Evolutionary conservation across 2,113 vertebrate genomes (phyloP).

Genomic region (Pelecanoides urinatrix): DNA sequence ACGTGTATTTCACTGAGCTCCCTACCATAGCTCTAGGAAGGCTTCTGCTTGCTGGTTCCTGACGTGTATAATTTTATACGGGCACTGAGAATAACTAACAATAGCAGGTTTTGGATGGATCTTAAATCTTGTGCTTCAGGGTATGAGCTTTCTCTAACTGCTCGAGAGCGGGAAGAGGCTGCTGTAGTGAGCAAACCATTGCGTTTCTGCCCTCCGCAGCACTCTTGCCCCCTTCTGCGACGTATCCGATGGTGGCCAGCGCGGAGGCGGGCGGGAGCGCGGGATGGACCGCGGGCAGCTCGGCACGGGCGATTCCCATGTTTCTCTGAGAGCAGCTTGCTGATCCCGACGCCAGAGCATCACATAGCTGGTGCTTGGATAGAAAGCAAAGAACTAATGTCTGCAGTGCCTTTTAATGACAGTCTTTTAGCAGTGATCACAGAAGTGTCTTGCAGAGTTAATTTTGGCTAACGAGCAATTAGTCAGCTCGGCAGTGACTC

Average conservation of each 20-base stretch:
- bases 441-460: neutral
- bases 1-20: neutral
- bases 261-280: fast-evolving
- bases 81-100: neutral
- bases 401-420: neutral
- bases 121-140: neutral
- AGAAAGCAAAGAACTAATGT: neutral
- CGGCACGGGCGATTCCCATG: fast-evolving
- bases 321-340: neutral
- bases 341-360: neutral
- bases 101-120: neutral
- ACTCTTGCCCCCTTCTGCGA: neutral
- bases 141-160: neutral
- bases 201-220: neutral
- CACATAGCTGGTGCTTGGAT: neutral
- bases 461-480: slow-evolving; percentile 42
- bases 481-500: neutral
- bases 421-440: slow-evolving; percentile 3
- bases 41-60: neutral
- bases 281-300: neutral
- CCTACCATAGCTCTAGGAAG: neutral
- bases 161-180: neutral
- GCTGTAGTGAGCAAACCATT: neutral
- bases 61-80: neutral
- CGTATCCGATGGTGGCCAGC: fast-evolving